These are phyloP conservation scores for Drosophila cardini DNA, from an alignment of 1,140 invertebrate species.

Conservation along the genomic window DNA sequence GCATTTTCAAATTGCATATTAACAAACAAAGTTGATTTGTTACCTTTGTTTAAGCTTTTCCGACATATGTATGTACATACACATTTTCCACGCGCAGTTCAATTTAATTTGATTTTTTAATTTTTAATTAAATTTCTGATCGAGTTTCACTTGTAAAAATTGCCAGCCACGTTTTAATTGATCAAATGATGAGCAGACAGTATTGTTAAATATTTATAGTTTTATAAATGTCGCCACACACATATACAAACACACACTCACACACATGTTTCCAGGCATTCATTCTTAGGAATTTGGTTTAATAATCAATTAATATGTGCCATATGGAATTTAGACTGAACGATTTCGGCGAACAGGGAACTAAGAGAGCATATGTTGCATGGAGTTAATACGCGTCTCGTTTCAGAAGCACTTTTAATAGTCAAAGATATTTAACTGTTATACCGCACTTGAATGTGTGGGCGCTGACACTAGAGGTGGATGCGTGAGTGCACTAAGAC, in stretches of 20 bases:
- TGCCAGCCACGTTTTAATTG: constrained; percentile 4
- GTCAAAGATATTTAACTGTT: background rate
- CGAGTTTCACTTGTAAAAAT: constrained; percentile 3
- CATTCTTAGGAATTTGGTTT: background rate
- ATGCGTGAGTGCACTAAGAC: no score
- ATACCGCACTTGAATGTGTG: background rate
- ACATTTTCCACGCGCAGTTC: constrained; percentile 28
- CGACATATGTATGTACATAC: background rate
- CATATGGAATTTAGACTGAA: constrained; percentile 1
- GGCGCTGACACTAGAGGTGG: no score
- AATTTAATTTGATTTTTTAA: constrained; percentile 2
- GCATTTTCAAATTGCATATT: constrained; percentile 36
- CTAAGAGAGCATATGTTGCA: background rate
- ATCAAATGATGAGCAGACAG: background rate
- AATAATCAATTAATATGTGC: constrained; percentile 4
- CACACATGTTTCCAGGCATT: background rate
- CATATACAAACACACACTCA: no score
- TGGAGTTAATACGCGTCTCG: no score
- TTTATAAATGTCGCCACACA: background rate
- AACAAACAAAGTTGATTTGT: constrained; percentile 13
- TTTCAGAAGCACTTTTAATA: background rate
- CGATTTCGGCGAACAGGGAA: background rate
- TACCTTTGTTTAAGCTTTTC: constrained; percentile 20
- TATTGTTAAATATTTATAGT: background rate
- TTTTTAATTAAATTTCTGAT: constrained; percentile 28